These are phyloP conservation scores for Exocentrus adspersus DNA, from an alignment of 2,888 invertebrate genomes.

Conservation along the genomic window DNA sequence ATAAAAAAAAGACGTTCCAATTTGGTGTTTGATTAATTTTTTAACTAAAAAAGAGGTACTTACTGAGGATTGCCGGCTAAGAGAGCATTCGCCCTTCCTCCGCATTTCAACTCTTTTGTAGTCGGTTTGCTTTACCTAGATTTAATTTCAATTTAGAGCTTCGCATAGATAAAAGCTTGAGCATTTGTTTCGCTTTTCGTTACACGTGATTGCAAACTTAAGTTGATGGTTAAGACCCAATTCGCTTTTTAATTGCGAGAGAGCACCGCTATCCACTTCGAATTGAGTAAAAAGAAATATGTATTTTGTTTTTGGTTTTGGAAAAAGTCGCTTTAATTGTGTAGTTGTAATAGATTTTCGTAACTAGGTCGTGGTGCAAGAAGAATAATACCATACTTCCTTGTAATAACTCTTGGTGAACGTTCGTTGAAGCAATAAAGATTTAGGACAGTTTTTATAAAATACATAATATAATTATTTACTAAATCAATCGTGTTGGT, in stretches of 20 bases:
- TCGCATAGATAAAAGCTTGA: not conserved
- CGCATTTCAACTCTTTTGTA: constrained; percentile 6
- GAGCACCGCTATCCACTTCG: not conserved
- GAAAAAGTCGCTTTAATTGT: not conserved
- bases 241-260: not conserved
- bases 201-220: constrained; percentile 14
- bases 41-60: not conserved
- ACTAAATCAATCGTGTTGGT: not conserved
- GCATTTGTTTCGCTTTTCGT: constrained; percentile 2
- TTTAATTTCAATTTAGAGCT: constrained; percentile 16
- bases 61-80: not conserved
- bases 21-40: constrained; percentile 14
- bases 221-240: constrained; percentile 4
- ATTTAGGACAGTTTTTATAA: no score
- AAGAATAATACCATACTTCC: not conserved
- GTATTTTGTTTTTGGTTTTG: not conserved
- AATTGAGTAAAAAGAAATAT: not conserved
- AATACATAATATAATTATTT: no score
- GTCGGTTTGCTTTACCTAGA: constrained; percentile 8
- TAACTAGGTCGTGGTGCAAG: not conserved
- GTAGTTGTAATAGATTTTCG: not conserved
- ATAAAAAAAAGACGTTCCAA: not conserved
- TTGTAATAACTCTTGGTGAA: no score
- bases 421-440: no score
- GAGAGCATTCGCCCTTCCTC: not conserved